phyloP scores from a whole-genome alignment of 23 tunicate genomes.

The Styela clava region DNA sequence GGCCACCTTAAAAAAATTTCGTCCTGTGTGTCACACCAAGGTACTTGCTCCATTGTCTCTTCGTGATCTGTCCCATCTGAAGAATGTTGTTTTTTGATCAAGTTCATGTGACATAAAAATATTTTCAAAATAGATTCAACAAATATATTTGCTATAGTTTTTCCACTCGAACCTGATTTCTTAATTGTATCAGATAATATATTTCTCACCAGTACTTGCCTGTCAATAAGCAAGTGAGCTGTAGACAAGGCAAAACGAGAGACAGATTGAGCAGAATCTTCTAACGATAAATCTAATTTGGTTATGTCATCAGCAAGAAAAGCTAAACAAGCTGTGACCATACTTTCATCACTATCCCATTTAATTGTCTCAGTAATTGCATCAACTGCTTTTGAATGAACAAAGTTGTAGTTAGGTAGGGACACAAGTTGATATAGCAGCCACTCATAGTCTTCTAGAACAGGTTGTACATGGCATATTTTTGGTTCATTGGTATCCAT shows the following conservation, averaged over 20 bases:
- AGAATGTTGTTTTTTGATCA: neutral
- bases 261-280: constrained; percentile 29
- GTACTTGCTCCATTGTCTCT: constrained; percentile 48
- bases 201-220: constrained; percentile 25
- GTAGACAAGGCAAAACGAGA: constrained; percentile 30
- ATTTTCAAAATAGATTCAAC: neutral
- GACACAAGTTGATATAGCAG: constrained; percentile 42
- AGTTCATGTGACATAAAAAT: neutral
- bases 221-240: constrained; percentile 44
- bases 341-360: constrained; percentile 48
- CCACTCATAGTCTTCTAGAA: constrained; percentile 35
- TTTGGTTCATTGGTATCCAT: constrained; percentile 17
- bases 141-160: neutral
- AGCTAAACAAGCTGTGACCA: constrained; percentile 50
- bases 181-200: neutral
- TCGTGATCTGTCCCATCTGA: constrained; percentile 2
- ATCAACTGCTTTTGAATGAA: constrained; percentile 46
- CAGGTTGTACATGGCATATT: neutral
- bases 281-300: constrained; percentile 1
- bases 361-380: constrained; percentile 45
- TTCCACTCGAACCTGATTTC: neutral
- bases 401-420: constrained; percentile 34
- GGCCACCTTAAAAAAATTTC: constrained; percentile 63
- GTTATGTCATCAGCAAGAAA: constrained; percentile 57
- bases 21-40: constrained; percentile 85